A percentile compares a stretch with the other conserved stretches of the same genome.
Conservation (phyloP, 2,888 invertebrate genomes). For the Proisotoma minuta region DNA sequence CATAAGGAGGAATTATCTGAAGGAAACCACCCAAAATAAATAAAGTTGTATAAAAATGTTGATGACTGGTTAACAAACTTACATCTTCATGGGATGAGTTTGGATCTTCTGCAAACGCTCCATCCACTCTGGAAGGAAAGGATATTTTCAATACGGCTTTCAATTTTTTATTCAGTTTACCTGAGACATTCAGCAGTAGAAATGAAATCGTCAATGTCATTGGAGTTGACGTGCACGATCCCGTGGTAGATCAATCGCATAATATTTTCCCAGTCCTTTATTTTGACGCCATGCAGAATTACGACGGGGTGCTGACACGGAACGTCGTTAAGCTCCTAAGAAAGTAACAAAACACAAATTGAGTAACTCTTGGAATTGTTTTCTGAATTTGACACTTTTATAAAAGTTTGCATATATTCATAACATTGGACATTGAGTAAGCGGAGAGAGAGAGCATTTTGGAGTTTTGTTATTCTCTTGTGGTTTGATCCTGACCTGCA, state of each 20-base stretch:
- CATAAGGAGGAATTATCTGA: background rate
- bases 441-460: no score
- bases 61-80: no score
- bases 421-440: no score
- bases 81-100: background rate
- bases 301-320: constrained; percentile 43
- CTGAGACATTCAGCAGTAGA: constrained; percentile 42
- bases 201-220: constrained; percentile 40
- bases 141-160: no score
- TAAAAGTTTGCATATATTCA: no score
- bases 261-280: constrained; percentile 32
- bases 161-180: no score
- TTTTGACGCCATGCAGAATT: constrained; percentile 40
- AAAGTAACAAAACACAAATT: constrained; percentile 8
- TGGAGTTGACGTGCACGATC: constrained; percentile 27
- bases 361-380: no score
- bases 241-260: constrained; percentile 42
- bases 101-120: background rate
- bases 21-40: constrained; percentile 26
- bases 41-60: background rate
- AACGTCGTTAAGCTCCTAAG: constrained; percentile 31
- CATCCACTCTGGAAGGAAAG: no score
- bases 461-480: no score
- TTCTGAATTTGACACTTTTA: no score
- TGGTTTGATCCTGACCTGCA: no score